Percentiles rank a stretch among this genome's conserved stretches.
Evolutionary conservation across 2,113 vertebrate species (phyloP).

Genomic region (Pelecanoides urinatrix): DNA sequence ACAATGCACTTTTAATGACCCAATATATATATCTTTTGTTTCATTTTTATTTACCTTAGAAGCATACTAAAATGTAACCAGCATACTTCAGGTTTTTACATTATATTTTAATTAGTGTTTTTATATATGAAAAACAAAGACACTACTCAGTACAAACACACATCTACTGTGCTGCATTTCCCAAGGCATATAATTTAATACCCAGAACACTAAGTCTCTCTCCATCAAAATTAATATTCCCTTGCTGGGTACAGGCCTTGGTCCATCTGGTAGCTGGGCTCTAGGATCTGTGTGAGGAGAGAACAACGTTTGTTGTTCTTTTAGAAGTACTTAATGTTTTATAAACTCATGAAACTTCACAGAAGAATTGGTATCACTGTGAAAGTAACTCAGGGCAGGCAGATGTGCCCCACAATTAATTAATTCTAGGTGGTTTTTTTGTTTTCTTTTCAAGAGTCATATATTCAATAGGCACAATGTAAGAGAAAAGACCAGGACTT

Average conservation of each 20-base stretch:
- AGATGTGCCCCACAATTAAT: background rate
- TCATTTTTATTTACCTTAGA: constrained; percentile 41
- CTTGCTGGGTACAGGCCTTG: background rate
- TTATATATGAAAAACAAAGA: constrained; percentile 45
- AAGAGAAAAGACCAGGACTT: background rate
- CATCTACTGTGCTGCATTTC: constrained; percentile 4
- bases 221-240: constrained; percentile 26
- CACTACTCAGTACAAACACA: constrained; percentile 26
- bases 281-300: background rate
- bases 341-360: background rate
- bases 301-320: constrained; percentile 29
- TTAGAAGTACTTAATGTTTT: background rate
- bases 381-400: background rate
- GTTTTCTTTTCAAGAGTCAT: background rate
- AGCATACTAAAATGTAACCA: background rate
- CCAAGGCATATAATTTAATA: constrained; percentile 31
- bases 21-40: background rate
- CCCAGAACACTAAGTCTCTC: background rate
- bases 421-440: background rate
- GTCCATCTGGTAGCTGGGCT: constrained; percentile 21
- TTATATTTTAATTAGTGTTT: constrained; percentile 55
- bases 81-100: constrained; percentile 15
- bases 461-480: background rate
- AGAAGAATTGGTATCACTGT: background rate
- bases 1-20: constrained; percentile 32